Conservation (phyloP, 2,113 vertebrate genomes). For the Tragelaphus buxtoni region DNA sequence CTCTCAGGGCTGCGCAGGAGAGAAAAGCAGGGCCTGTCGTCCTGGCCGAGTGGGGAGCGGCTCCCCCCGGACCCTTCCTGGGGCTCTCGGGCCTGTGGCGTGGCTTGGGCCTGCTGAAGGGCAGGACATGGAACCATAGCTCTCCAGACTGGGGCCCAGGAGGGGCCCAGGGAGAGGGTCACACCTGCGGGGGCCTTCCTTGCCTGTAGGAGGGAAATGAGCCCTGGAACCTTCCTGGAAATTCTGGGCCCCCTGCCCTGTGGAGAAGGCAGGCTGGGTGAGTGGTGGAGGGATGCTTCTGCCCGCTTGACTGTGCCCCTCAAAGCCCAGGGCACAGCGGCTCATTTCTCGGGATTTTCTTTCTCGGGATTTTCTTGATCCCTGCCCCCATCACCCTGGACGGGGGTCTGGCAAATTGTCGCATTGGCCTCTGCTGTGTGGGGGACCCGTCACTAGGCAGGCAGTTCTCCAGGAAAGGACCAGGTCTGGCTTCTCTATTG, state of each 20-base stretch:
- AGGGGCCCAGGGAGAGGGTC: not conserved
- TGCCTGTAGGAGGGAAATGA: not conserved
- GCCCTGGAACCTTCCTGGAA: not conserved
- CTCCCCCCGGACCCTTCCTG: not conserved
- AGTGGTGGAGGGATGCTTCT: not conserved
- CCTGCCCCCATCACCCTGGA: rapidly evolving
- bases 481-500: not conserved
- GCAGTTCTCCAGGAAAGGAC: not conserved
- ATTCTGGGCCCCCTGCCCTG: not conserved
- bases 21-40: not conserved
- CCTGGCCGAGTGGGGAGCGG: rapidly evolving
- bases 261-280: not conserved
- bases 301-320: too few species aligned
- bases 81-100: rapidly evolving
- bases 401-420: rapidly evolving
- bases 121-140: rapidly evolving
- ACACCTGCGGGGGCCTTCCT: not conserved
- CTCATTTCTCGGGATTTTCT: not conserved
- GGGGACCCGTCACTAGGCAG: not conserved
- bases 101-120: not conserved
- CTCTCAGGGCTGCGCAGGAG: not conserved
- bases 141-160: not conserved
- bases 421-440: rapidly evolving
- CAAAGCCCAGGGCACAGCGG: rapidly evolving
- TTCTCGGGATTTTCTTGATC: not conserved